Percentiles rank a stretch among this genome's conserved stretches.
phyloP scores from a whole-genome alignment of 2,797 vertebrate species.

The Chromobotia macracanthus region DNA sequence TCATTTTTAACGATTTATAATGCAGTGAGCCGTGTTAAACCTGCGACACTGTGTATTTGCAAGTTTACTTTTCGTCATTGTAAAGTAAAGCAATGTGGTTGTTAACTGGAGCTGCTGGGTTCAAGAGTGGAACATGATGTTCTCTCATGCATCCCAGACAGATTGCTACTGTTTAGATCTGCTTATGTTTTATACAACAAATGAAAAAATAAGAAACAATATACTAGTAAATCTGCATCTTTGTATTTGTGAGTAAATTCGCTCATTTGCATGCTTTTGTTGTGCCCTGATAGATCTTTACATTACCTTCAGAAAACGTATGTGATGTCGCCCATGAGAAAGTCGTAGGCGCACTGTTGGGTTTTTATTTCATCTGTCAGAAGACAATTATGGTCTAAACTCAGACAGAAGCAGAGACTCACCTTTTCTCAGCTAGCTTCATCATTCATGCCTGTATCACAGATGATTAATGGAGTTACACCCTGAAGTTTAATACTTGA shows the following conservation, averaged over 20 bases:
- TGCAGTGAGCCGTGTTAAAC: neutral
- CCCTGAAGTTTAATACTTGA: too few species aligned
- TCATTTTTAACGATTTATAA: slow-evolving; percentile 3
- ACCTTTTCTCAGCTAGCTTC: too few species aligned
- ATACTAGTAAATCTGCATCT: neutral
- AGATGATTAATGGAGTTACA: too few species aligned
- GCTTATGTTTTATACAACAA: neutral
- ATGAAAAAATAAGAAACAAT: neutral
- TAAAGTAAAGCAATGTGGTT: slow-evolving; percentile 1
- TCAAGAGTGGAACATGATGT: slow-evolving; percentile 19
- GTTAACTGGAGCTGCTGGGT: neutral
- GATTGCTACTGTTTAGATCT: neutral
- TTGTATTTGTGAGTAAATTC: neutral
- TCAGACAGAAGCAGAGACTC: too few species aligned
- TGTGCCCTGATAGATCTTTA: neutral
- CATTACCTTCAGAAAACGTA: neutral
- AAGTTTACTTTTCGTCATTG: neutral
- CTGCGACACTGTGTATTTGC: neutral
- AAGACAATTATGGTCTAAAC: too few species aligned
- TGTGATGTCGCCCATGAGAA: neutral
- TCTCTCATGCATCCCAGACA: neutral
- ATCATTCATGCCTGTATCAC: too few species aligned
- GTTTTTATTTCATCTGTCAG: too few species aligned
- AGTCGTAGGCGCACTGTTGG: too few species aligned
- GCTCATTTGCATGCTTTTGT: neutral